Conservation (phyloP, 1,140 invertebrate genomes). For the Solenopsis fugax region DNA sequence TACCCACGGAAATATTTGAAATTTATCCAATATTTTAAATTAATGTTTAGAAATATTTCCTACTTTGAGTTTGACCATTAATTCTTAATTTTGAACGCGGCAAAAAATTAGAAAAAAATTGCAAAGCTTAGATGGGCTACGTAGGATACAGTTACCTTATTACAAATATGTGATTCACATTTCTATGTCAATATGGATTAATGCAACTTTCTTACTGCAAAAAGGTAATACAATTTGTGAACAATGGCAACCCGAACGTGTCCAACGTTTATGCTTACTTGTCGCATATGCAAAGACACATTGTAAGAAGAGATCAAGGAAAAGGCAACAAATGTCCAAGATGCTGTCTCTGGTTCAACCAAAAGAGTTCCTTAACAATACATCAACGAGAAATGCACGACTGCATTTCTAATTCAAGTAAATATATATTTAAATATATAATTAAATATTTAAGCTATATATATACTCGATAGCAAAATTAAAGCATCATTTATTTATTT, state of each 20-base stretch:
- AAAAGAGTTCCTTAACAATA: conserved; percentile 87
- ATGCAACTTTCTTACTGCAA: background rate
- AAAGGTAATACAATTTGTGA: conserved; percentile 80
- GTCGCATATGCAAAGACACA: conserved; percentile 85
- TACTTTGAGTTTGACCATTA: too few species aligned
- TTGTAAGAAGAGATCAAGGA: conserved; percentile 86
- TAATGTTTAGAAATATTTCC: too few species aligned
- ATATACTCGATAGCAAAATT: background rate
- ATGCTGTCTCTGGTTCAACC: conserved; percentile 91
- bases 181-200: background rate
- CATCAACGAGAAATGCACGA: conserved; percentile 84
- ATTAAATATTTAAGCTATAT: background rate
- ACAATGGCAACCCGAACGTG: conserved; percentile 77
- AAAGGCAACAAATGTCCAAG: conserved; percentile 89
- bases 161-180: background rate
- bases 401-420: conserved; percentile 75
- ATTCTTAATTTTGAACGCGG: too few species aligned
- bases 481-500: too few species aligned
- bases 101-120: too few species aligned
- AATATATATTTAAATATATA: conserved; percentile 37
- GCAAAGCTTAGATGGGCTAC: too few species aligned
- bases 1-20: too few species aligned
- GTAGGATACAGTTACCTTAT: too few species aligned
- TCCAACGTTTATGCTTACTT: conserved; percentile 83
- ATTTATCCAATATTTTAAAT: too few species aligned